A percentile compares a stretch with the other conserved stretches of the same genome.
Evolutionary conservation across 2,113 vertebrate genomes (phyloP).

Genomic region (Psophia crepitans): DNA sequence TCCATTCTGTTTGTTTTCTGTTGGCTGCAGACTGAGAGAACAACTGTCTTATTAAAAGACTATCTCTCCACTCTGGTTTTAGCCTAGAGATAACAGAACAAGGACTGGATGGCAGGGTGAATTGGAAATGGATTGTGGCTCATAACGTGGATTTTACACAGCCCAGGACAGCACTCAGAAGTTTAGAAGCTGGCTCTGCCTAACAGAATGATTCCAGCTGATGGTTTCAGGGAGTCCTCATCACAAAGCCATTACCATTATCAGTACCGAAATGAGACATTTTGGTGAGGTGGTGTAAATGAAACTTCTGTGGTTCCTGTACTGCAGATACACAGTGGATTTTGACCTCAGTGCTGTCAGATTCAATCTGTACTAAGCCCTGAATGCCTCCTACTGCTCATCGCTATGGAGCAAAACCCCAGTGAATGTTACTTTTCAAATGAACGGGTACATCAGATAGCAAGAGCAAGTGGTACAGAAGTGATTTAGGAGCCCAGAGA

Average conservation of each 20-base stretch:
- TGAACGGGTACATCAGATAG: background rate
- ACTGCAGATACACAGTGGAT: background rate
- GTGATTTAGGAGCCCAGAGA: background rate
- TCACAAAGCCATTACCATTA: background rate
- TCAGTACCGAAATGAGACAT: background rate
- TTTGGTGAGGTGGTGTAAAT: background rate
- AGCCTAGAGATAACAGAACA: conserved; percentile 47
- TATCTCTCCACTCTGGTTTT: conserved; percentile 46
- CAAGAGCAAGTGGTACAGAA: background rate
- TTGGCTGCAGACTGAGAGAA: conserved; percentile 44
- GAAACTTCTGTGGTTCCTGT: background rate
- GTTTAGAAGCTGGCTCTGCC: background rate
- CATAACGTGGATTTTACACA: background rate
- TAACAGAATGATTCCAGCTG: background rate
- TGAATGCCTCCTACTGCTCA: background rate
- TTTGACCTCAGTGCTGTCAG: background rate
- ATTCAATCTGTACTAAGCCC: background rate
- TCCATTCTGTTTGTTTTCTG: conserved; percentile 62
- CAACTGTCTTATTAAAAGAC: background rate
- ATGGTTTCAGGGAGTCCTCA: background rate
- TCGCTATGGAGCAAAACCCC: background rate
- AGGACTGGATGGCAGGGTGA: background rate
- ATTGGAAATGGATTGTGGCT: background rate
- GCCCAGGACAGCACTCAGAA: background rate
- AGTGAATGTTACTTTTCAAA: background rate